Conservation (phyloP, 2,797 vertebrate genomes). For the Arctocebus calabarensis region DNA sequence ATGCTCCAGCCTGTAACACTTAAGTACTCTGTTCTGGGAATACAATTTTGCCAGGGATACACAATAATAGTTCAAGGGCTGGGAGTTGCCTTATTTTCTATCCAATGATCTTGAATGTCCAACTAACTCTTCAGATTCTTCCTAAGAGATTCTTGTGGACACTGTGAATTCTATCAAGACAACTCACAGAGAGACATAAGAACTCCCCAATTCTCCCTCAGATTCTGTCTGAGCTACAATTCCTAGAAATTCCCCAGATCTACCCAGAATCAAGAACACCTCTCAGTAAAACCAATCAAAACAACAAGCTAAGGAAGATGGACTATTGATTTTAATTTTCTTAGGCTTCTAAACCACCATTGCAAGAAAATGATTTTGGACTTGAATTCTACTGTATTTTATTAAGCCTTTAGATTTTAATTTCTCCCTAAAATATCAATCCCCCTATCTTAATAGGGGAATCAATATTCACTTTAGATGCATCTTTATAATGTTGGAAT, state of each 20-base stretch:
- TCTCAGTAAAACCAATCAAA: constrained; percentile 9
- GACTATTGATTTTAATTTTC: constrained; percentile 47
- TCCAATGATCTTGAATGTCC: neutral
- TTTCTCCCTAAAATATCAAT: constrained; percentile 12
- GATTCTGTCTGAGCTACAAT: neutral
- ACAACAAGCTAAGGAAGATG: neutral
- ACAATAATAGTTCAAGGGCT: neutral
- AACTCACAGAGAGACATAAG: neutral
- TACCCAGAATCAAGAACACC: neutral
- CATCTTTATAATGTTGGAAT: neutral
- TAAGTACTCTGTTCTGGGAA: neutral
- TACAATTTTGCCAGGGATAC: neutral
- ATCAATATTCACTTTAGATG: neutral
- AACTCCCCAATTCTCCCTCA: neutral
- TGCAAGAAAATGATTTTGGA: constrained; percentile 46
- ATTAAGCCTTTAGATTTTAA: constrained; percentile 40
- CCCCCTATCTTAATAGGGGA: no score
- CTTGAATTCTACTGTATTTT: constrained; percentile 41
- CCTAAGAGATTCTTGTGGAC: neutral
- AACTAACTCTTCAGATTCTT: neutral
- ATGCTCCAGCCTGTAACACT: neutral
- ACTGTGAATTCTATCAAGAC: neutral
- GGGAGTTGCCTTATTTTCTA: neutral
- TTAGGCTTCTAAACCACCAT: neutral
- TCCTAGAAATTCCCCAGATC: neutral